phyloP scores from a whole-genome alignment of 2,113 vertebrate genomes.

The Tetrax tetrax region DNA sequence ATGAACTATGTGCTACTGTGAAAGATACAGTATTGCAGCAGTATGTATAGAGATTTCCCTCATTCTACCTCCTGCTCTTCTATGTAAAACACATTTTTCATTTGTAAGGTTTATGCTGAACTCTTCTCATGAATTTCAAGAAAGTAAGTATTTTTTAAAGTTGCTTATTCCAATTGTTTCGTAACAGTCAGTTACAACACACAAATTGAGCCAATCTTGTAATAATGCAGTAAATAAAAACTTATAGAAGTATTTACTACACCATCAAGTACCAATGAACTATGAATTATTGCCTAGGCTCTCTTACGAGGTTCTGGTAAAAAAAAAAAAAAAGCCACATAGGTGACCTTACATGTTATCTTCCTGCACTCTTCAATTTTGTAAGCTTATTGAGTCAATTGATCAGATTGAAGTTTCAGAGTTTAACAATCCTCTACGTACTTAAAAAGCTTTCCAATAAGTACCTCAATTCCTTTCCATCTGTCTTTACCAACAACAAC shows the following conservation, averaged over 20 bases:
- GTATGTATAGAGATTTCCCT: not conserved
- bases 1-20: not conserved
- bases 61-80: not conserved
- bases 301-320: slow-evolving; percentile 17
- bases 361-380: slow-evolving; percentile 32
- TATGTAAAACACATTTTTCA: not conserved
- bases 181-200: not conserved
- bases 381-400: slow-evolving; percentile 24
- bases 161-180: not conserved
- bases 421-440: not conserved
- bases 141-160: not conserved
- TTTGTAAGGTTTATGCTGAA: not conserved
- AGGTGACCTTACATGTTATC: slow-evolving; percentile 1
- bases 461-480: not conserved
- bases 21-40: not conserved
- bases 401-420: not conserved
- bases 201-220: slow-evolving; percentile 26
- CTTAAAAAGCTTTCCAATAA: not conserved
- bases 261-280: slow-evolving; percentile 9
- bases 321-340: slow-evolving; percentile 38
- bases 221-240: slow-evolving; percentile 47
- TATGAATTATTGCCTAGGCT: slow-evolving; percentile 11
- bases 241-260: slow-evolving; percentile 26
- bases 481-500: not conserved
- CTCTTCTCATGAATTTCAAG: not conserved